Evolutionary conservation across 2,888 invertebrate genomes (phyloP), one percentile per base, ranked within the genome.

Genomic region (Caradrina clavipalpis): DNA sequence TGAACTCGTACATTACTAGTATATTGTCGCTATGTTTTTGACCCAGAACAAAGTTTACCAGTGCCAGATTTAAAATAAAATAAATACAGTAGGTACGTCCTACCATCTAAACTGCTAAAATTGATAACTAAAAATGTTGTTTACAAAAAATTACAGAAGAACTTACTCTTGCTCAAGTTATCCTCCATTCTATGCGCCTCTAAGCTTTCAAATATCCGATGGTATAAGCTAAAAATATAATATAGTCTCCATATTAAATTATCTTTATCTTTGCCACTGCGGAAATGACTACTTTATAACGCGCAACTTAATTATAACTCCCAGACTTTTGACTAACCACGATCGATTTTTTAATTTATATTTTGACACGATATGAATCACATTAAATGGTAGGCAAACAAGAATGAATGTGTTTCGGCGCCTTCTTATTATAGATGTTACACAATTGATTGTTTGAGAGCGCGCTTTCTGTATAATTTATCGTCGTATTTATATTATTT

Each of bases 241-340:
- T 26, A 63, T 75, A 79, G 42, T 66, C 56, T 49, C 66, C 63
- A 76, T 62, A 81, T 58, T 70, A 75, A 73, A 75, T 75, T 62
- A 79, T 77, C 51, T 66, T 80, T 77, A 82, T 77, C 73, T 81
- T 68, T 71, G 62, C 67, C 60, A 54, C 67, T 66, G 56, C 83
- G 83, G 84, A 80, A 78, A 84, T 85, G 82, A 78, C 81, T 83
- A 83, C 75, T 82, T 83, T 71, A 77, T 80, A 83, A 73, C 73
- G 60, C 69, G 75, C 79, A 82, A 84, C 81, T 86, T 89, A 89
- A 88, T 90, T 89, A 89, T 85, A 87, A 87, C 87, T 82, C 74
- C 47, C 45, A 10, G 67, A 69, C 75, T 85, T 82, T 82, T 86
- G 77, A 86, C 85, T 84, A 83, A 79, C 74, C 84, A 86, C 86